Percentiles rank a stretch among this genome's conserved stretches.
Evolutionary conservation across 2,888 invertebrate species (phyloP).

Genomic region (Rotaria magnacalcarata): DNA sequence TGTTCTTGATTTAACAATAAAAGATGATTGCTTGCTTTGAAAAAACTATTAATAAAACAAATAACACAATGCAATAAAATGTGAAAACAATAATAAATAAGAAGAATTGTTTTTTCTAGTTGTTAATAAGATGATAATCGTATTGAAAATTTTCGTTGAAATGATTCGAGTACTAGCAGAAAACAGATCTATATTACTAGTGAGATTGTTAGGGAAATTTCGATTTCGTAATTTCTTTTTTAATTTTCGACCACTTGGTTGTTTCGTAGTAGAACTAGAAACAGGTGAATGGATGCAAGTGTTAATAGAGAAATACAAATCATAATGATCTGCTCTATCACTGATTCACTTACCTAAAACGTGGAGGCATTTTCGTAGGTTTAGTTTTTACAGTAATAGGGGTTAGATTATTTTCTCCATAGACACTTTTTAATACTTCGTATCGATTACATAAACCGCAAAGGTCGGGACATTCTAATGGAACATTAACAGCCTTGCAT

Average conservation of each 20-base stretch:
- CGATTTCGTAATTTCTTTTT: not conserved
- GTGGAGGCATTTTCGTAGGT: no score
- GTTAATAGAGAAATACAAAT: no score
- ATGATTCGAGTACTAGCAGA: not conserved
- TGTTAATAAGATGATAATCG: not conserved
- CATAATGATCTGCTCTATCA: no score
- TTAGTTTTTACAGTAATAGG: not conserved
- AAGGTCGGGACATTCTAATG: not conserved
- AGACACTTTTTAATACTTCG: not conserved
- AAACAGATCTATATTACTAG: not conserved
- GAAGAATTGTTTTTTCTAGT: not conserved
- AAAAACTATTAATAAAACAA: no score
- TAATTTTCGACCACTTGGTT: not conserved
- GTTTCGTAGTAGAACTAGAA: not conserved
- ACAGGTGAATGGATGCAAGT: no score
- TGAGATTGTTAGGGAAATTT: not conserved
- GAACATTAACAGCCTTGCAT: not conserved
- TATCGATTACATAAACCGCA: slow-evolving; percentile 29
- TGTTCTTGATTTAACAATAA: no score
- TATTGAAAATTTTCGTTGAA: not conserved
- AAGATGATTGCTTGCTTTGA: no score
- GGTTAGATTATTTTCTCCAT: not conserved
- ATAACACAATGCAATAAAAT: not conserved
- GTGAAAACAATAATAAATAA: not conserved
- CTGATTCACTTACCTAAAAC: no score